phyloP scores from a whole-genome alignment of 2,113 vertebrate genomes.

The Conger conger region DNA sequence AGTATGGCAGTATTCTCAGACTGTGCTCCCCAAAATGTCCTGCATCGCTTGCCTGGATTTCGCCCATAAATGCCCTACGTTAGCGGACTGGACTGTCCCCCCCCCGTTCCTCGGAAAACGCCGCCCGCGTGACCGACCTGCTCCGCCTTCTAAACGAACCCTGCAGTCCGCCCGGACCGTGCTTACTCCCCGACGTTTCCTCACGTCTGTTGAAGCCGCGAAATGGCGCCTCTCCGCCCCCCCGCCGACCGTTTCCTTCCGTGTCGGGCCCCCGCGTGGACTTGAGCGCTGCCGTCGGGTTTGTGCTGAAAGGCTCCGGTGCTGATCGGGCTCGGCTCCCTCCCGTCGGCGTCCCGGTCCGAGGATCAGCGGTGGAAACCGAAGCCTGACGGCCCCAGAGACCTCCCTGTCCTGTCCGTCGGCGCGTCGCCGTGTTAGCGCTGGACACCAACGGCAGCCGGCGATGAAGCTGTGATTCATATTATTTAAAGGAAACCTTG shows the following conservation, averaged over 20 bases:
- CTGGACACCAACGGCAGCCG: conserved; percentile 54
- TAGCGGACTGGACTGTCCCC: not conserved
- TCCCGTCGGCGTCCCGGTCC: not conserved
- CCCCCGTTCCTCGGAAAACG: not conserved
- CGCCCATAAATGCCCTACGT: not conserved
- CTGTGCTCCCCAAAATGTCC: not conserved
- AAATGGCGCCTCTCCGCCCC: not conserved
- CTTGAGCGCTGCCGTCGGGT: not conserved
- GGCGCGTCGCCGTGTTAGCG: conserved; percentile 65
- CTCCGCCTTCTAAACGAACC: not conserved
- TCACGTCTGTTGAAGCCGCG: not conserved
- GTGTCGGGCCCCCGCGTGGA: too few species aligned
- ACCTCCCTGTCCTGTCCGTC: conserved; percentile 45
- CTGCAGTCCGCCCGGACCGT: not conserved
- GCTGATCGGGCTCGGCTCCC: not conserved
- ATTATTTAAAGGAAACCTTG: conserved; percentile 65
- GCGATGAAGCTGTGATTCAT: conserved; percentile 58
- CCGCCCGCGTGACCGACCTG: not conserved
- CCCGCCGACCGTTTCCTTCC: too few species aligned
- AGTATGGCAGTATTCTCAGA: too few species aligned
- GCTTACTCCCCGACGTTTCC: not conserved
- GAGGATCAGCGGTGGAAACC: not conserved
- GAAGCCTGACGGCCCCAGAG: conserved; percentile 30
- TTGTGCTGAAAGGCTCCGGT: not conserved
- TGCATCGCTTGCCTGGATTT: not conserved